These are phyloP conservation scores for Garrulus glandarius DNA, from an alignment of 2,797 vertebrate species.

Conservation along the genomic window DNA sequence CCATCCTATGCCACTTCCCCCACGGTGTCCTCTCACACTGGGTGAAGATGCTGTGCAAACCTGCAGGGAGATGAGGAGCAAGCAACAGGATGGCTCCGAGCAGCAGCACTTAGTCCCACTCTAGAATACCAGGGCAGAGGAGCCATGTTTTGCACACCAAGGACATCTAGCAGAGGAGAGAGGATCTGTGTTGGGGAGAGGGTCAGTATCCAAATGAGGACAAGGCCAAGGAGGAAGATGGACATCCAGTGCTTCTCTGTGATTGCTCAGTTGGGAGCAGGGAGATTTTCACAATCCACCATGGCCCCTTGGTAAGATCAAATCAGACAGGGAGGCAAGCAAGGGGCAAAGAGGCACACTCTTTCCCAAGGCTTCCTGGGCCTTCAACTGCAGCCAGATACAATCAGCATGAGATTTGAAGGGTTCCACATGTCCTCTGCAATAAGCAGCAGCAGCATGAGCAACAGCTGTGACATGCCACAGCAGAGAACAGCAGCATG, in stretches of 20 bases:
- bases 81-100: neutral
- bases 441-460: neutral
- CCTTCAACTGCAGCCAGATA: neutral
- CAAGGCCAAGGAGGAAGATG: neutral
- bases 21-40: neutral
- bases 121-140: neutral
- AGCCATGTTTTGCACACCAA: neutral
- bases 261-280: neutral
- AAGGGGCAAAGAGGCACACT: accelerated
- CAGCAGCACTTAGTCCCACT: neutral
- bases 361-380: neutral
- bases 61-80: neutral
- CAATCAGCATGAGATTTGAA: neutral
- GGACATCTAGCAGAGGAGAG: neutral
- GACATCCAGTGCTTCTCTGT: neutral
- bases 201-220: neutral
- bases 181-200: neutral
- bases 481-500: neutral
- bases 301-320: neutral
- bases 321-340: neutral
- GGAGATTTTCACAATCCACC: neutral
- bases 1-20: no score
- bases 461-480: neutral
- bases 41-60: neutral
- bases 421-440: neutral